phyloP scores from a whole-genome alignment of 2,113 vertebrate species.

The Misgurnus anguillicaudatus region DNA sequence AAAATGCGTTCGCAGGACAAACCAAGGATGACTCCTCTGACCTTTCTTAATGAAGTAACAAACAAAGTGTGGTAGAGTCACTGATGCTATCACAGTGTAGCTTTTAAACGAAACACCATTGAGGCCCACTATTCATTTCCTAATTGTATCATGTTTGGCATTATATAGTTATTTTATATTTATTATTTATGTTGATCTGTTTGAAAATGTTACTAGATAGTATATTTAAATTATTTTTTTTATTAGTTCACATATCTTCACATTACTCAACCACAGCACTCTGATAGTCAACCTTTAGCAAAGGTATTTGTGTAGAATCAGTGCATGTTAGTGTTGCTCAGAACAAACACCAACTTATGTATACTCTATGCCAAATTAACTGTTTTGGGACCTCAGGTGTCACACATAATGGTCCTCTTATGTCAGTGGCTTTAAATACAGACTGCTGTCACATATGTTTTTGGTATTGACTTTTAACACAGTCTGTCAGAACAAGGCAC shows the following conservation, averaged over 20 bases:
- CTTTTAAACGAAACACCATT: constrained; percentile 5
- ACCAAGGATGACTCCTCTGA: constrained; percentile 30
- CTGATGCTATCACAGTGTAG: constrained; percentile 3
- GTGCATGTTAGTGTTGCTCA: constrained; percentile 41
- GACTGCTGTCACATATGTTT: not conserved
- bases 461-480: not conserved
- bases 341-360: constrained; percentile 15
- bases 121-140: constrained; percentile 1
- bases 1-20: not conserved
- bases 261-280: not conserved
- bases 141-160: not conserved
- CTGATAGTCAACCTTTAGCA: constrained; percentile 4
- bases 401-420: not conserved
- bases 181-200: not conserved
- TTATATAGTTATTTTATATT: not conserved
- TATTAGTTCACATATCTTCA: not conserved
- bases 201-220: not conserved
- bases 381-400: constrained; percentile 22
- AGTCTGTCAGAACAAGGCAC: not conserved
- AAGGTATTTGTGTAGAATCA: constrained; percentile 23
- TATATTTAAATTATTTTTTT: constrained; percentile 3
- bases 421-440: not conserved
- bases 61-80: not conserved
- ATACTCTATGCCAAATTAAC: constrained; percentile 37
- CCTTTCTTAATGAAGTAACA: not conserved